Conservation (phyloP, 2,113 vertebrate genomes). For the Sinocyclocheilus anophthalmus region DNA sequence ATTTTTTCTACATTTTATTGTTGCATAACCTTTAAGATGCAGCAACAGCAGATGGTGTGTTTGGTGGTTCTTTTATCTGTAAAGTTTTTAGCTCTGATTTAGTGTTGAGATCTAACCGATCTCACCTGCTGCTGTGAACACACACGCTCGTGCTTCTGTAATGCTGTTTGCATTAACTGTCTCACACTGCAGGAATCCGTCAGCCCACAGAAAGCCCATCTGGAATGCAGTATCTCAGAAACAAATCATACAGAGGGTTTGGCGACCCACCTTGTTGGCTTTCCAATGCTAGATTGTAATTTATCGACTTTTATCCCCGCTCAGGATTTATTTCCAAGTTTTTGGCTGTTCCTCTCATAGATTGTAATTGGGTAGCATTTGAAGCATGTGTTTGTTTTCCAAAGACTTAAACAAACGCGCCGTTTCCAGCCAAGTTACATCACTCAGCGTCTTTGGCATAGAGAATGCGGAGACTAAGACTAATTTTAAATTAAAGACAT, state of each 20-base stretch:
- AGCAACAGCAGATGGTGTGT: not conserved
- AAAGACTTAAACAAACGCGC: conserved; percentile 46
- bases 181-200: conserved; percentile 12
- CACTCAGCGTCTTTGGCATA: conserved; percentile 45
- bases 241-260: conserved; percentile 50
- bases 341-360: conserved; percentile 47
- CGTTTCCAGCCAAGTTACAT: conserved; percentile 46
- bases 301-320: conserved; percentile 49
- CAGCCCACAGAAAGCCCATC: conserved; percentile 19
- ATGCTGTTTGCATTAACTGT: conserved; percentile 35
- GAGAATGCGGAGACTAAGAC: conserved; percentile 7
- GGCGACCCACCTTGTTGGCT: conserved; percentile 45
- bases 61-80: not conserved
- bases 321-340: conserved; percentile 53
- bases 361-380: conserved; percentile 51
- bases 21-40: not conserved
- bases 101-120: not conserved
- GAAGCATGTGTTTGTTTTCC: conserved; percentile 55
- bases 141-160: not conserved
- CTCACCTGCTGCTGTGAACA: not conserved
- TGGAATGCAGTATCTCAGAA: conserved; percentile 42
- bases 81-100: not conserved
- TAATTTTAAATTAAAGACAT: conserved; percentile 48
- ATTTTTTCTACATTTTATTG: not conserved
- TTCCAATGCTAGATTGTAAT: conserved; percentile 55